Conservation (phyloP, 2,797 vertebrate genomes). For the Hypotaenidia philippensis region DNA sequence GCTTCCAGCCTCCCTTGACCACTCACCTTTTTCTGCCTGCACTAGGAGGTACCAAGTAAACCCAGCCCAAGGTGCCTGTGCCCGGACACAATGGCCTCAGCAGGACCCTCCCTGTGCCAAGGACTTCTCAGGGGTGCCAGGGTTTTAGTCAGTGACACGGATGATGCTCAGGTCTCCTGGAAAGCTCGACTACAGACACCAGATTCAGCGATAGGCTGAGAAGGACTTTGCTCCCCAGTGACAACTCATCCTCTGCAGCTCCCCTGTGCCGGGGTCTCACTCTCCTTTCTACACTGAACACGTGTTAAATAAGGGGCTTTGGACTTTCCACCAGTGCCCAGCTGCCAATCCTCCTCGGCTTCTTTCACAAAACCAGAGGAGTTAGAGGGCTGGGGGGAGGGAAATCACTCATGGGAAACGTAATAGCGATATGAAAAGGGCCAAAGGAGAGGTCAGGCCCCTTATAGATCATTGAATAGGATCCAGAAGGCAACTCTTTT, state of each 20-base stretch:
- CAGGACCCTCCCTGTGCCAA: neutral
- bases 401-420: conserved; percentile 68
- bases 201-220: neutral
- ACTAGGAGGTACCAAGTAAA: neutral
- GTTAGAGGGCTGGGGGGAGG: conserved; percentile 54
- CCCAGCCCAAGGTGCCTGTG: neutral
- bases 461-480: conserved; percentile 55
- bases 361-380: conserved; percentile 62
- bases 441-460: conserved; percentile 53
- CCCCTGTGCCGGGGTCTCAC: neutral
- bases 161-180: neutral
- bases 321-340: conserved; percentile 23
- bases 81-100: neutral
- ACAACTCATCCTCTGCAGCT: neutral
- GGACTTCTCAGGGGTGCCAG: neutral
- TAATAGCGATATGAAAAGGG: conserved; percentile 73
- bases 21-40: neutral
- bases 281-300: neutral
- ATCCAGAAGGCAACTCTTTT: conserved; percentile 65
- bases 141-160: neutral
- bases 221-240: neutral
- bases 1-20: neutral
- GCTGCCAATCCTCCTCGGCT: conserved; percentile 64
- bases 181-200: neutral
- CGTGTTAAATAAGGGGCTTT: conserved; percentile 23